Conservation (phyloP, 2,113 vertebrate species). For the Papio anubis region DNA sequence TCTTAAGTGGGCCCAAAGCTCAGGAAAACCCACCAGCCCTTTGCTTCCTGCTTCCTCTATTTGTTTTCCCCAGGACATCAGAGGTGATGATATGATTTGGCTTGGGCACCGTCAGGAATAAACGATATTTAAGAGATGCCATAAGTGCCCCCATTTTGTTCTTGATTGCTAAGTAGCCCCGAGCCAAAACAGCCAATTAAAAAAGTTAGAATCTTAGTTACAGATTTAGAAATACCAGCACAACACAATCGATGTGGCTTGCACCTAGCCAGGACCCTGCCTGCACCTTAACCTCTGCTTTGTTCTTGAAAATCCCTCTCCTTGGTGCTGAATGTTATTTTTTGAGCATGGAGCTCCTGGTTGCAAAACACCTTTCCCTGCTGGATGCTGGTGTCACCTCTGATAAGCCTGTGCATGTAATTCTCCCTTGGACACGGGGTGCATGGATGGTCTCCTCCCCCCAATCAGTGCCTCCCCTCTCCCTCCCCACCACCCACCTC, state of each 20-base stretch:
- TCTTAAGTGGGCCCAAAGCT: neutral
- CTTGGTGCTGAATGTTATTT: neutral
- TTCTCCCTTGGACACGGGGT: neutral
- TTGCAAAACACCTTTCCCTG: neutral
- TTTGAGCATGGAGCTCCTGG: neutral
- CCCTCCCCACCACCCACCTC: neutral
- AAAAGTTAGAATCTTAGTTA: neutral
- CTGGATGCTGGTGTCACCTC: neutral
- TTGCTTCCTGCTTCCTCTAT: neutral
- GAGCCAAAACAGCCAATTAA: neutral
- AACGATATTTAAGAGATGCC: neutral
- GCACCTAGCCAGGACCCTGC: neutral
- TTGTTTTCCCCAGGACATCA: neutral
- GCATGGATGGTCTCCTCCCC: too few relatives aligned
- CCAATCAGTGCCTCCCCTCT: rapidly evolving
- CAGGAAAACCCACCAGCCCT: neutral
- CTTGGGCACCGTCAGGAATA: neutral
- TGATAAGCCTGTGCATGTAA: neutral
- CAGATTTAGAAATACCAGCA: neutral
- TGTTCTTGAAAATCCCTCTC: neutral
- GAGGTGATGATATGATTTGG: neutral
- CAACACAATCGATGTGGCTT: too few relatives aligned
- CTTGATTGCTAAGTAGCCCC: neutral
- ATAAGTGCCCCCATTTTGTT: neutral
- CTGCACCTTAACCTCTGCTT: neutral